A percentile compares a stretch with the other conserved stretches of the same genome.
These are phyloP conservation scores for Halcyon badia DNA, from an alignment of 2,797 vertebrate genomes.

Conservation along the genomic window DNA sequence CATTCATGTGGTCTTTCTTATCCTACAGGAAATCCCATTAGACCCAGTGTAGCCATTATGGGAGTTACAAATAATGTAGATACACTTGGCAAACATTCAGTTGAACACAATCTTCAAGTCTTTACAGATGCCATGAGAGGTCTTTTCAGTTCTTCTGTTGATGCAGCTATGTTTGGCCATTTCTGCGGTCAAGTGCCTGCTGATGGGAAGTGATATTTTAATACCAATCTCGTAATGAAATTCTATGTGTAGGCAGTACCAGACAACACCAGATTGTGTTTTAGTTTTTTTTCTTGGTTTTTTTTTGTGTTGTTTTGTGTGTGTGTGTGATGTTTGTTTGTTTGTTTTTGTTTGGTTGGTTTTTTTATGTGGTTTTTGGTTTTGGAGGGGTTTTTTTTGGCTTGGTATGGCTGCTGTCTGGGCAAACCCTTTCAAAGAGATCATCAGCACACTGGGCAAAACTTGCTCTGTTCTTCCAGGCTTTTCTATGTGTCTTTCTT, in stretches of 20 bases:
- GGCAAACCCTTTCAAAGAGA: neutral
- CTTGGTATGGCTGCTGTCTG: neutral
- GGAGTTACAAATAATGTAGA: neutral
- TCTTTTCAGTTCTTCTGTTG: neutral
- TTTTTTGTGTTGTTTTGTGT: no score
- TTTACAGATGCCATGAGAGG: neutral
- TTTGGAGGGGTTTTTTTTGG: neutral
- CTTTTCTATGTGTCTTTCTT: neutral
- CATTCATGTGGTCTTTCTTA: neutral
- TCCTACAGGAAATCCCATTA: neutral
- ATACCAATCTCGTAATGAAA: neutral
- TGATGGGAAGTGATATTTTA: neutral
- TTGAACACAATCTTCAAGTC: neutral
- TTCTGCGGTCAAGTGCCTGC: neutral
- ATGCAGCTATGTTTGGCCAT: neutral
- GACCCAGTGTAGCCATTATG: neutral
- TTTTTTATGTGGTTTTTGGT: no score
- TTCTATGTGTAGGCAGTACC: neutral
- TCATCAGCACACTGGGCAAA: neutral
- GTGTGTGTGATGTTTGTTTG: no score
- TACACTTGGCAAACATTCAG: neutral
- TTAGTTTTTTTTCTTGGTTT: no score
- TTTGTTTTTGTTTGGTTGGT: no score
- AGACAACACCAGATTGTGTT: neutral
- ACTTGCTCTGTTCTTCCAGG: neutral